Evolutionary conservation across 2,113 vertebrate genomes (phyloP).

Genomic region (Lasiurus cinereus): DNA sequence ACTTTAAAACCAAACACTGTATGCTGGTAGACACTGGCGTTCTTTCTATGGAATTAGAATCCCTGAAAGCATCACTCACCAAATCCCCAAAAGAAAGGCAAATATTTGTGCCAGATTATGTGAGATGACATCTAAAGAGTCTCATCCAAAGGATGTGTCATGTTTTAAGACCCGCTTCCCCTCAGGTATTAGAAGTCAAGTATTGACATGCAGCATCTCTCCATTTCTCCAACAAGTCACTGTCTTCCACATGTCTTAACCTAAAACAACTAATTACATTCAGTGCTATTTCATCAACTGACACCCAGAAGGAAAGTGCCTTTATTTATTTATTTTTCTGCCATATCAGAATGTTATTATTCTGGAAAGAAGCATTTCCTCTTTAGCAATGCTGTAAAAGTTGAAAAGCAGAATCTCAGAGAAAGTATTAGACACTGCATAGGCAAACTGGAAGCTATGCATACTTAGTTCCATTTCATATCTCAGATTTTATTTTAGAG

Average conservation of each 20-base stretch:
- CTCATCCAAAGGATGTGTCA: constrained; percentile 66
- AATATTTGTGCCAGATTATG: constrained; percentile 54
- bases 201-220: constrained; percentile 53
- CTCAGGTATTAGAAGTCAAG: constrained; percentile 55
- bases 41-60: constrained; percentile 38
- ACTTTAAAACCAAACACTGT: background rate
- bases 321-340: background rate
- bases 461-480: constrained; percentile 29
- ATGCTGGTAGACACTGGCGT: background rate
- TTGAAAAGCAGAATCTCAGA: background rate
- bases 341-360: background rate
- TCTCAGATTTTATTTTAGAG: constrained; percentile 49
- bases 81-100: constrained; percentile 47
- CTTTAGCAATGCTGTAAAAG: background rate
- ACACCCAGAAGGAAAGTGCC: background rate
- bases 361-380: constrained; percentile 53
- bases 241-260: constrained; percentile 49
- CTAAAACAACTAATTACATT: constrained; percentile 74
- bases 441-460: background rate
- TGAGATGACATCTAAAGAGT: constrained; percentile 60
- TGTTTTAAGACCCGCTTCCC: constrained; percentile 56
- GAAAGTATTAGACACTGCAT: fast-evolving
- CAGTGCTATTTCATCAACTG: constrained; percentile 65
- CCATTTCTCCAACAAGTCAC: constrained; percentile 17
- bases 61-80: constrained; percentile 56